Evolutionary conservation across 2,797 vertebrate genomes (phyloP).

Genomic region (Platalea minor): DNA sequence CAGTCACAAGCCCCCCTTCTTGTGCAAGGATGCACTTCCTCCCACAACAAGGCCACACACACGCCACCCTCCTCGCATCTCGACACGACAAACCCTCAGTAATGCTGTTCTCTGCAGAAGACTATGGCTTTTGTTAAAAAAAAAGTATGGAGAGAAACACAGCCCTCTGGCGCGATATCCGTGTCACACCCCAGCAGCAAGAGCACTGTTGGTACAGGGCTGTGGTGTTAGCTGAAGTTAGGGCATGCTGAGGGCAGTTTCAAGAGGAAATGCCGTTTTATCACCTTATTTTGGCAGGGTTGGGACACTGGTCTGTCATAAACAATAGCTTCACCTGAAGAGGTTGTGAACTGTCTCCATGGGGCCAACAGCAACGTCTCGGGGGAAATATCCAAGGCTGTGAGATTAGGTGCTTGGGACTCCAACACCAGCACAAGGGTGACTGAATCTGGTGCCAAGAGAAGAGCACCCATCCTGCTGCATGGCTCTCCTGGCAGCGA

Average conservation of each 20-base stretch:
- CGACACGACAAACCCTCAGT: background rate
- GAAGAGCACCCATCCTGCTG: background rate
- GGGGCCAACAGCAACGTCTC: background rate
- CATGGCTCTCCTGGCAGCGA: background rate
- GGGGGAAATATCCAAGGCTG: background rate
- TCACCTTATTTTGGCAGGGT: background rate
- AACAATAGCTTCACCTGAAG: background rate
- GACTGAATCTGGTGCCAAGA: background rate
- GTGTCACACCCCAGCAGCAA: background rate
- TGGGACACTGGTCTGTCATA: background rate
- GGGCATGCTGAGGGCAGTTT: background rate
- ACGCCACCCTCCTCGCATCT: background rate
- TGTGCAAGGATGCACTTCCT: background rate
- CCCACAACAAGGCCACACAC: background rate
- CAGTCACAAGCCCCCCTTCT: background rate
- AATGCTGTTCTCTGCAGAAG: background rate
- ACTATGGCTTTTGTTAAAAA: background rate
- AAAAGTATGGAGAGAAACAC: background rate
- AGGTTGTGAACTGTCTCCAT: background rate
- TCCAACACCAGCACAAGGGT: rapidly evolving
- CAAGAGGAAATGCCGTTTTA: background rate
- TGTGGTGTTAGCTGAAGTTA: background rate
- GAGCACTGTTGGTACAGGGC: background rate
- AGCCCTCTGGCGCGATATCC: background rate
- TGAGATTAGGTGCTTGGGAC: background rate